Evolutionary conservation across 2,888 invertebrate genomes (phyloP), one percentile per base, ranked within the genome.

Genomic region (Leptinotarsa rubiginosa): DNA sequence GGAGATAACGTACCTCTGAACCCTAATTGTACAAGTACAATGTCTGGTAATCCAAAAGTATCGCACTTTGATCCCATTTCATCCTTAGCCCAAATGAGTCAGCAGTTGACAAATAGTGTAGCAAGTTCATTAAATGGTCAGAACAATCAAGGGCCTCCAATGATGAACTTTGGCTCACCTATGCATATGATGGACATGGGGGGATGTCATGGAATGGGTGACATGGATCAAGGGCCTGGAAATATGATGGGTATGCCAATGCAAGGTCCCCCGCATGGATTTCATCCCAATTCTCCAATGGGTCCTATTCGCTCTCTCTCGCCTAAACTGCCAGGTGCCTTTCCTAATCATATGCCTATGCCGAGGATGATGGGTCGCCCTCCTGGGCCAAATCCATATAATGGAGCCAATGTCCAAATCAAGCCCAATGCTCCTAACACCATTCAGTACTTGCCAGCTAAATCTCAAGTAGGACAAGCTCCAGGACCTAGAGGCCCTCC

Each of bases 381-480:
- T 64, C 91, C 91, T 70, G 91, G 86, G 62, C 78, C 79, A 67
- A 91, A 90, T 84, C 90, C 91, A 2, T 93, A 93, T 84, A 93
- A 93, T 83, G 93, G 93, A 80, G 92, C 94, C 65, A 97, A 96
- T 87, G 94, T 96, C 59, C 96, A 96, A 89, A 97, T 98, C 41
- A 98, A 98, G 88, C 95, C 98, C 13, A 97, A 96, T 87, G 97
- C 98, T 15, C 98, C 98, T 0, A 98, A 98, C 88, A 98, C 98
- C 52, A 98, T 98, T 86, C 98, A 98, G 90, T 98, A 98, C 90
- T 92, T 98, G 87, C 98, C 98, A 25, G 96, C 97, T 69, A 92
- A 97, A 88, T 96, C 97, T n/a, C 96, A 96, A 86, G 93, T 93
- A 83, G 91, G 92, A 91, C 47, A 92, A 91, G 70, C 94, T 94